phyloP scores from a whole-genome alignment of 2,797 vertebrate genomes.

The Neosilurus hyrtlii region DNA sequence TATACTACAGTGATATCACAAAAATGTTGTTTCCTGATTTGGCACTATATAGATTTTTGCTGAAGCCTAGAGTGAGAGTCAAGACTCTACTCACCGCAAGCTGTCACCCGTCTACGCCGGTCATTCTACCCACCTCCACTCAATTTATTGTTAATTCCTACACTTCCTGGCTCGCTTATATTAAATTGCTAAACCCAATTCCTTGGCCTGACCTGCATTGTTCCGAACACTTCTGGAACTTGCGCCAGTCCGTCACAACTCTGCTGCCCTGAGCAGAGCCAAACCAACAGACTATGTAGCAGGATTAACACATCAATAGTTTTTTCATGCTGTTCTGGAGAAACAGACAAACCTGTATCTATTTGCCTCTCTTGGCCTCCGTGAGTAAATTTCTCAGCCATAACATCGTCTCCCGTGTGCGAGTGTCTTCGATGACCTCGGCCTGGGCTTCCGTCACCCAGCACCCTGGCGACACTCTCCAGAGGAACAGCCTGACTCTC shows the following conservation, averaged over 20 bases:
- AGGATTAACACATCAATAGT: background rate
- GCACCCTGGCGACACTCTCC: conserved; percentile 76
- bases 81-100: too few species aligned
- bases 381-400: conserved; percentile 49
- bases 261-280: background rate
- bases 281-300: background rate
- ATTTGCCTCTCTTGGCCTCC: conserved; percentile 55
- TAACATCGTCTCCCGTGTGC: conserved; percentile 65
- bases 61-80: background rate
- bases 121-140: too few species aligned
- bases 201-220: too few species aligned
- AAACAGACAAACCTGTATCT: conserved; percentile 67
- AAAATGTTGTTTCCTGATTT: background rate
- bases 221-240: too few species aligned
- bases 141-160: too few species aligned
- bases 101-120: too few species aligned
- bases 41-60: background rate
- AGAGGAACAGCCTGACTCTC: conserved; percentile 86
- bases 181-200: too few species aligned
- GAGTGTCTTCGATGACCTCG: conserved; percentile 70
- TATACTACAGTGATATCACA: background rate
- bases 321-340: background rate
- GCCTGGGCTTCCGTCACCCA: conserved; percentile 64
- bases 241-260: background rate
- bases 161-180: too few species aligned